Base-by-base conservation (phyloP, 2,113 vertebrate genomes). In the Leptosomus discolor region DNA sequence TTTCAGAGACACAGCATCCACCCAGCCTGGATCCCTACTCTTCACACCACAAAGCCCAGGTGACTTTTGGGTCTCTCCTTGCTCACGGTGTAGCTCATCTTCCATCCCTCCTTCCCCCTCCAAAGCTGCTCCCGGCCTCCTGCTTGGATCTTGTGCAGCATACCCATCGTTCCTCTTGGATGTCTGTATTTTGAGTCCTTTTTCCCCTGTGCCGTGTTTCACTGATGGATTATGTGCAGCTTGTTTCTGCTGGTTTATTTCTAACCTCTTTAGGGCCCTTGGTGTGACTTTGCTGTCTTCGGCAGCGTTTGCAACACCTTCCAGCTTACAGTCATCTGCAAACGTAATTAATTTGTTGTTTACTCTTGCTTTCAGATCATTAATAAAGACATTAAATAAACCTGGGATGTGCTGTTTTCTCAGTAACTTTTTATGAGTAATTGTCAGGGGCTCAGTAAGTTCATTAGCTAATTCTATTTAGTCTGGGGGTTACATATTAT, bases 311-410 rank as follows among this genome's bases (percentile, higher is more conserved):
- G 75, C 61, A 81, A 88, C 95, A 94, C 94, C 97, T 98, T 97
- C 94, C 87, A 91, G 84, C 63, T 12, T 50, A 71, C 79, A 77
- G 77, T 94, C 94, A 77, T 94, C 96, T 93, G 94, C 91, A 96
- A 96, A 88, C 90, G 74, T 97, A 97, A 98, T 98, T 97, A 97
- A 97, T 95, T 96, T 80, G 93, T 95, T 98, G 95, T 97, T 98
- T 98, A 97, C 95, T 87, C 95, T 96, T 94, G 94, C 97, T 97
- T 97, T 95, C 83, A 97, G 96, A 96, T 98, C 92, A 76, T 97
- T 98, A 97, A 97, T 97, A 97, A 97, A 98, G 97, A 93, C 90
- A 96, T 97, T 97, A 96, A 97, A 93, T 92, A 96, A 96, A 97
- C 84, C 94, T 92, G 84, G 85, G 83, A 80, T 73, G 82, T 8